phyloP scores from a whole-genome alignment of 2,797 vertebrate species.

The Neosilurus hyrtlii region DNA sequence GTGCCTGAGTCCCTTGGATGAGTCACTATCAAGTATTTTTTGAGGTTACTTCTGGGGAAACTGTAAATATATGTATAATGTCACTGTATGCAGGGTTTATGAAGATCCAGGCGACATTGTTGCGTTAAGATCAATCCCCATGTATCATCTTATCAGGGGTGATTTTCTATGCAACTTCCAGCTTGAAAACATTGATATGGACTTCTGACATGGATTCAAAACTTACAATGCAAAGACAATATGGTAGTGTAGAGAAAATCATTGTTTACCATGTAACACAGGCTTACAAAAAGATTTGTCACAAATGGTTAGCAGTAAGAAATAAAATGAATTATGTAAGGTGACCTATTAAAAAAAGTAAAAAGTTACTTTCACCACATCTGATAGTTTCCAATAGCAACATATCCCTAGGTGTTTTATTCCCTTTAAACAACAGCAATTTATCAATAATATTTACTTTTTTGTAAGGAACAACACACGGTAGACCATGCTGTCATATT shows the following conservation, averaged over 20 bases:
- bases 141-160: no score
- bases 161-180: no score
- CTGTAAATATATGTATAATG: no score
- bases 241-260: no score
- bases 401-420: not conserved
- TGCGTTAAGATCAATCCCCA: no score
- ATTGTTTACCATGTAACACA: no score
- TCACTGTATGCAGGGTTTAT: not conserved
- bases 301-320: not conserved
- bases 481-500: not conserved
- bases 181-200: no score
- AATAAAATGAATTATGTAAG: not conserved
- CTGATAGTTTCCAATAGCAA: not conserved
- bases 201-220: no score
- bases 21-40: not conserved
- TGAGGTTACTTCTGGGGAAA: not conserved
- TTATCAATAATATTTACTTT: no score
- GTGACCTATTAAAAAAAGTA: not conserved
- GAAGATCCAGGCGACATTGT: not conserved
- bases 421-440: no score
- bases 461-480: not conserved
- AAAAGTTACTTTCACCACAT: not conserved
- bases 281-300: not conserved
- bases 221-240: no score
- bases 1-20: not conserved